These are phyloP conservation scores for Petromus typicus DNA, from an alignment of 2,113 vertebrate genomes.

Conservation along the genomic window DNA sequence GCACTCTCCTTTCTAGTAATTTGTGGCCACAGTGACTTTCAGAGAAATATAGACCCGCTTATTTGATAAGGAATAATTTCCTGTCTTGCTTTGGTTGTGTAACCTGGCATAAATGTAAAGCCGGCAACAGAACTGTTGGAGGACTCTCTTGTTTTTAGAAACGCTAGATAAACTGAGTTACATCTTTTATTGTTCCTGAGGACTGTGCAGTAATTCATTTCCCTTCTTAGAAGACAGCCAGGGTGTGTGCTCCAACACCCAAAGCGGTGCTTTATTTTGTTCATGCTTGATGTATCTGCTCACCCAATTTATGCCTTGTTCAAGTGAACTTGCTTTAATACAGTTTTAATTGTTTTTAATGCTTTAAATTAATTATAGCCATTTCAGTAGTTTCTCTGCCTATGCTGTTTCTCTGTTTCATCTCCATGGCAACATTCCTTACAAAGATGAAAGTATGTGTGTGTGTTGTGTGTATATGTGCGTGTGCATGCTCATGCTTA, in stretches of 20 bases:
- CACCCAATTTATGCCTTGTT: conserved; percentile 68
- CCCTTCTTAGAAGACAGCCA: conserved; percentile 54
- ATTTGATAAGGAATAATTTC: conserved; percentile 4
- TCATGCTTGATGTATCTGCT: conserved; percentile 66
- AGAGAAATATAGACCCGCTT: not conserved
- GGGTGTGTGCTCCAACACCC: conserved; percentile 26
- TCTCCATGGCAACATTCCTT: conserved; percentile 82
- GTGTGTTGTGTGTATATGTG: not conserved
- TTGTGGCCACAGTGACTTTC: not conserved
- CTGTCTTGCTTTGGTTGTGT: conserved; percentile 20
- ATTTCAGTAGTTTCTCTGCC: conserved; percentile 72
- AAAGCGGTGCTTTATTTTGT: conserved; percentile 54
- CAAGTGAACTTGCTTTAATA: conserved; percentile 77
- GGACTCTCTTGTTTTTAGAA: conserved; percentile 69
- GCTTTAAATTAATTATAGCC: conserved; percentile 82
- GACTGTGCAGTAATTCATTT: conserved; percentile 66
- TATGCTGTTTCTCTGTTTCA: conserved; percentile 49
- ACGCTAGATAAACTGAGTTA: conserved; percentile 69
- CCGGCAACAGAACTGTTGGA: conserved; percentile 52
- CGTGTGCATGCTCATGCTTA: not conserved
- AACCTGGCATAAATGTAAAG: not conserved
- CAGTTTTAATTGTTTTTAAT: conserved; percentile 83
- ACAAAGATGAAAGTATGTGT: not conserved
- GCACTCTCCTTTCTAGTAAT: not conserved
- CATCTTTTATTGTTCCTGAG: conserved; percentile 62